These are phyloP conservation scores for Saccostrea cuccullata DNA, from an alignment of 1,140 invertebrate genomes.

Conservation along the genomic window DNA sequence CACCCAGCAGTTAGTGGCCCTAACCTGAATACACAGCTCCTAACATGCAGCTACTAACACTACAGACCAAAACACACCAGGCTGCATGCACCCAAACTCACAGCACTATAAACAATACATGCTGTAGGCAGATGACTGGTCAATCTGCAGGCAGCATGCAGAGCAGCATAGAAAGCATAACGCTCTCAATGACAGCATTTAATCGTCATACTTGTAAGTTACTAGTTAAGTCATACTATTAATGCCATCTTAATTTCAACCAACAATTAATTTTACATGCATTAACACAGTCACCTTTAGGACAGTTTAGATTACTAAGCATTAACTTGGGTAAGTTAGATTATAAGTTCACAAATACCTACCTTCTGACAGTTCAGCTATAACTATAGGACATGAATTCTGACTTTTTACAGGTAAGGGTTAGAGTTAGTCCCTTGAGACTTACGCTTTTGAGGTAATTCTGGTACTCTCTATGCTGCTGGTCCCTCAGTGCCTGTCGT, in stretches of 20 bases:
- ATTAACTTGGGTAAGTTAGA: not conserved
- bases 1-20: constrained; percentile 30
- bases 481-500: constrained; percentile 1
- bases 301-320: not conserved
- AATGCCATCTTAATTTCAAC: not conserved
- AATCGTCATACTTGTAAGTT: not conserved
- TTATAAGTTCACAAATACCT: not conserved
- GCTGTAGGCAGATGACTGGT: not conserved
- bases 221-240: not conserved
- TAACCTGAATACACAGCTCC: constrained; percentile 8
- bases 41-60: constrained; percentile 25
- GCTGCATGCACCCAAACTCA: not conserved
- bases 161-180: not conserved
- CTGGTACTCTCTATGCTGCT: constrained; percentile 40
- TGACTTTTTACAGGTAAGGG: not conserved
- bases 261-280: not conserved
- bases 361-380: not conserved
- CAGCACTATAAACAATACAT: not conserved
- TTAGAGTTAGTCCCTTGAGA: not conserved
- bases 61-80: constrained; percentile 2
- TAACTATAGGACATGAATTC: not conserved
- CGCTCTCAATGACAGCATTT: not conserved
- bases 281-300: not conserved
- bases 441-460: constrained; percentile 42
- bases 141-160: not conserved